Base-by-base conservation (phyloP, 2,113 vertebrate species). In the Orycteropus afer region DNA sequence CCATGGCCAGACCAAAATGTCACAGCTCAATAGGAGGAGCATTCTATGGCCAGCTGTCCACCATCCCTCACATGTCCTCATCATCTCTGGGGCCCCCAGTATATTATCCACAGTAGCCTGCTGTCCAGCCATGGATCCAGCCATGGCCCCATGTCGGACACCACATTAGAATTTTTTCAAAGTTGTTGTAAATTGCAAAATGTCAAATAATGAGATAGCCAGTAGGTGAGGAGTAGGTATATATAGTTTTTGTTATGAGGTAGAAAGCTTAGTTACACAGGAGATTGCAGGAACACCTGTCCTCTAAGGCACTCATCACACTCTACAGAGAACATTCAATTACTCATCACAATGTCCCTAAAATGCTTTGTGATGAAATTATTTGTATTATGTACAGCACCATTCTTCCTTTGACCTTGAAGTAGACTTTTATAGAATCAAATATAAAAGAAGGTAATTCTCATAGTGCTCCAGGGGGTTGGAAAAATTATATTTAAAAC, bases 401-500 rank as follows among this genome's bases (percentile, higher is more conserved):
- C 85, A 90, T 90, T 86, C 85, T 57, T 93, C 78, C 51, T 86
- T 88, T 63, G 88, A 93, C 95, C 90, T 92, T 95, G 93, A 92
- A 95, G 96, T n/a, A 84, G 90, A 86, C 96, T 96, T 96, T 95
- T 89, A 92, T 79, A 91, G 86, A 95, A 95, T 91, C 45, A 22
- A 34, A 85, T 82, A 96, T 96, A 96, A 96, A 95, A 95, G 49
- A 94, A 65, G 78, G 74, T 89, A 97, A 97, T 96, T 95, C 88
- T 94, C 61, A 92, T 49, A 55, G 81, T 88, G 85, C 90, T 96
- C 87, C 69, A 93, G 92, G 92, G 95, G 92, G 55, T 90, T 79
- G 76, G 89, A 71, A 93, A 93, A 90, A 96, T 92, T 96, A 89
- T 95, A 96, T 97, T 97, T 92, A 97, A 97, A 97, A 94, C 85